phyloP scores from a whole-genome alignment of 2,888 invertebrate genomes.

The Xestia rhomboidea region DNA sequence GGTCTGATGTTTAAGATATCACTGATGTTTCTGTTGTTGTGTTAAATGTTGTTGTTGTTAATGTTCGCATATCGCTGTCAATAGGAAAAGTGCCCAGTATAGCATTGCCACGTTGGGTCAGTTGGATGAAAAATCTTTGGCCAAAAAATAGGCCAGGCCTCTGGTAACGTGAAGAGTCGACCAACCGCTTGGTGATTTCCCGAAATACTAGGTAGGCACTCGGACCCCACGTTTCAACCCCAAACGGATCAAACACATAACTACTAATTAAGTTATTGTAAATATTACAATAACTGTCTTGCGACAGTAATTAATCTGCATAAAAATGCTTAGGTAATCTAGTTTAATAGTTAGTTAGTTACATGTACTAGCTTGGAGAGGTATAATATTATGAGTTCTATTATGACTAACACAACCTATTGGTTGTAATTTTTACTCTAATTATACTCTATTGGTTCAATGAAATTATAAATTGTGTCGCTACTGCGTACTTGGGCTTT shows the following conservation, averaged over 20 bases:
- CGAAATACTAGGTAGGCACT: too few species aligned
- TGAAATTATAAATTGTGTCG: conserved; percentile 34
- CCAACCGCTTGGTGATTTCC: too few species aligned
- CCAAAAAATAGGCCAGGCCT: too few species aligned
- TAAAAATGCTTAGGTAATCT: conserved; percentile 13
- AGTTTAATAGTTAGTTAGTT: conserved; percentile 9
- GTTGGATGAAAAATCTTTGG: too few species aligned
- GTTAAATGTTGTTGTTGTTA: too few species aligned
- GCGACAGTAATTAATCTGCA: neutral
- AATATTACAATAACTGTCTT: neutral
- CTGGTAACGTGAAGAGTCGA: too few species aligned
- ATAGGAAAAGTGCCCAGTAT: too few species aligned
- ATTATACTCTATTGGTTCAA: conserved; percentile 20
- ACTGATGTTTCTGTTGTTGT: neutral
- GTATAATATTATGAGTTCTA: conserved; percentile 15
- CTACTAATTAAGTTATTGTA: too few species aligned
- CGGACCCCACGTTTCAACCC: too few species aligned
- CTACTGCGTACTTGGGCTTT: neutral
- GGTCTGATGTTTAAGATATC: neutral
- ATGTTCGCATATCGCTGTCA: too few species aligned
- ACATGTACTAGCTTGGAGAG: conserved; percentile 1
- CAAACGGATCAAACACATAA: too few species aligned
- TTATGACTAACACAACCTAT: conserved; percentile 9
- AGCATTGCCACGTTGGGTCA: too few species aligned
- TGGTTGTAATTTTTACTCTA: conserved; percentile 20